Evolutionary conservation across 2,888 invertebrate genomes (phyloP), one percentile per base, ranked within the genome.

Genomic region (Drosophila merina): DNA sequence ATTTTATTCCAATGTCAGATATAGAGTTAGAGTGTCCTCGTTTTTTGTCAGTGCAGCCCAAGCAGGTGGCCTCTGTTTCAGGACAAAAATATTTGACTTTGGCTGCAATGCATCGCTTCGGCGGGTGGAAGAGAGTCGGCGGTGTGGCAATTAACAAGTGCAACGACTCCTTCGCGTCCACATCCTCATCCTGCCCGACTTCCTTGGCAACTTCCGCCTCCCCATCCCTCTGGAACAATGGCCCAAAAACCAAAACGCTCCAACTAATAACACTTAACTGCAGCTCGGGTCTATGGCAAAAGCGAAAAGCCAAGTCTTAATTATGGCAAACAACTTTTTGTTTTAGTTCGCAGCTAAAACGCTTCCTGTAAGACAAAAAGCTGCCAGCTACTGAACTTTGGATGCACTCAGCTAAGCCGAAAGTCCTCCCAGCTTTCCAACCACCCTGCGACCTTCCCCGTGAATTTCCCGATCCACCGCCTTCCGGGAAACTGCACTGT

Each of bases 231-330:
- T 10, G 33, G 49, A 56, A 72, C 59, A 73, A 55, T 58, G 36
- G 45, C 57, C 47, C 50, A 72, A 72, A 73, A 45, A 48, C 38
- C 26, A 52, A 36, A 62, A 56, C 8, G 68, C 62, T 57, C 40
- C 50, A 77, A 87, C 88, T 85, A 87, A 82, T 85, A 87, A 76
- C 83, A 79, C 88, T 86, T 85, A 82, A 74, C 47, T 52, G n/a
- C 30, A 12, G 57, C 50, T 8, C 25, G 54, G 50, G 72, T 40
- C 69, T 40, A 54, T 54, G 80, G 60, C 77, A 48, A 76, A 67
- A 74, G 83, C 76, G 79, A 87, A 77, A 67, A 74, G 83, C 76
- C 82, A 87, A 77, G 75, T 85, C 87, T 87, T 83, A 83, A 88
- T 86, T 88, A 83, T 75, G 76, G 67, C 77, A 64, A 76, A 69